A percentile compares a stretch with the other conserved stretches of the same genome.
Conservation (phyloP, 2,888 invertebrate genomes). For the Campoletis raptor region DNA sequence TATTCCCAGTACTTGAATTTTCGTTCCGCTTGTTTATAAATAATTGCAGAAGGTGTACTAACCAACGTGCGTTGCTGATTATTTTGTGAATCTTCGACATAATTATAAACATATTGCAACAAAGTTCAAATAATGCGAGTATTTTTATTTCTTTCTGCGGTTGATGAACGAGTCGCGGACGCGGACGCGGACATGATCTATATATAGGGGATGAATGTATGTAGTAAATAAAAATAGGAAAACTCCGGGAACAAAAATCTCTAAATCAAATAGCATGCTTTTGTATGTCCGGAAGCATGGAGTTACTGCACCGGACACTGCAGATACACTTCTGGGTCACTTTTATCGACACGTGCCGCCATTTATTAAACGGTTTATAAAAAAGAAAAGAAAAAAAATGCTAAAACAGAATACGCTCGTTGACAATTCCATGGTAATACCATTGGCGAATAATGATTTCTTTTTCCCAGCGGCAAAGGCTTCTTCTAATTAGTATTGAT, state of each 20-base stretch:
- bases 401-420: constrained; percentile 5
- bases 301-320: constrained; percentile 59
- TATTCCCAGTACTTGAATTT: constrained; percentile 3
- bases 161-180: not conserved
- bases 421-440: constrained; percentile 46
- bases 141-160: not conserved
- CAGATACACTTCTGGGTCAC: constrained; percentile 71
- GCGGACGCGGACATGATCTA: not conserved
- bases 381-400: constrained; percentile 34
- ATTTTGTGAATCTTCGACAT: not conserved
- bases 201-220: not conserved
- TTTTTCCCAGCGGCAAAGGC: not conserved
- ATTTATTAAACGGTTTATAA: constrained; percentile 73
- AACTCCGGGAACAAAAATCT: constrained; percentile 51
- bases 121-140: too few relatives aligned
- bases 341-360: constrained; percentile 75
- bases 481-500: constrained; percentile 18
- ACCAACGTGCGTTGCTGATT: not conserved
- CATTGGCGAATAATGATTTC: constrained; percentile 25
- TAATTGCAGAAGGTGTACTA: not conserved
- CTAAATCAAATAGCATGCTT: constrained; percentile 55
- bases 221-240: constrained; percentile 39
- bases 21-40: constrained; percentile 23
- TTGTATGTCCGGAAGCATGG: constrained; percentile 30
- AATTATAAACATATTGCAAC: not conserved